Conservation (phyloP, 2,113 vertebrate genomes). For the Tautogolabrus adspersus region DNA sequence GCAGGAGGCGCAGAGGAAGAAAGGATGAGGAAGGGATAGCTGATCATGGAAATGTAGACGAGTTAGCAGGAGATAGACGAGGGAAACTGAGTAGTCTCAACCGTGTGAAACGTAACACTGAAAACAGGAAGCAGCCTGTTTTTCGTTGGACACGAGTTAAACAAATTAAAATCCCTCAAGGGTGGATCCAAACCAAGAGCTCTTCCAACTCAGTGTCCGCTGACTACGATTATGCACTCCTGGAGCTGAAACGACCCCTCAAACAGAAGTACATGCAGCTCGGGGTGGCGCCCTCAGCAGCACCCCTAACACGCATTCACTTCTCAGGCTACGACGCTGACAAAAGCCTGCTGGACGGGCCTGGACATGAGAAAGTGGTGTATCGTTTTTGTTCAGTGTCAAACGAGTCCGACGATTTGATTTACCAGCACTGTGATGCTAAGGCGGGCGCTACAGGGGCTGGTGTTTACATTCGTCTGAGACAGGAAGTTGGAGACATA, state of each 20-base stretch:
- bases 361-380: conserved; percentile 82
- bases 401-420: conserved; percentile 89
- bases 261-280: conserved; percentile 90
- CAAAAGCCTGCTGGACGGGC: conserved; percentile 75
- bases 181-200: conserved; percentile 85
- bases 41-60: neutral
- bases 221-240: conserved; percentile 92
- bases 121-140: conserved; percentile 74
- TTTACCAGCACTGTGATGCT: conserved; percentile 95
- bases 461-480: conserved; percentile 91
- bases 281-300: conserved; percentile 85
- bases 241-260: conserved; percentile 90
- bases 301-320: conserved; percentile 88
- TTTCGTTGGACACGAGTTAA: conserved; percentile 94
- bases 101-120: conserved; percentile 44
- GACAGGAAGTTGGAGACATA: conserved; percentile 56
- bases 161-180: conserved; percentile 88
- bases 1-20: conserved; percentile 32
- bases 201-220: conserved; percentile 74
- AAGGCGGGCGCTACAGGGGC: conserved; percentile 90
- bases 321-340: conserved; percentile 95
- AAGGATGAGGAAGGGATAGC: conserved; percentile 5
- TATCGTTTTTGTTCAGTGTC: conserved; percentile 93
- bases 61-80: neutral
- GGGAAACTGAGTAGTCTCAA: conserved; percentile 37